Evolutionary conservation across 2,888 invertebrate genomes (phyloP).

Genomic region (Clitarchus hookeri): DNA sequence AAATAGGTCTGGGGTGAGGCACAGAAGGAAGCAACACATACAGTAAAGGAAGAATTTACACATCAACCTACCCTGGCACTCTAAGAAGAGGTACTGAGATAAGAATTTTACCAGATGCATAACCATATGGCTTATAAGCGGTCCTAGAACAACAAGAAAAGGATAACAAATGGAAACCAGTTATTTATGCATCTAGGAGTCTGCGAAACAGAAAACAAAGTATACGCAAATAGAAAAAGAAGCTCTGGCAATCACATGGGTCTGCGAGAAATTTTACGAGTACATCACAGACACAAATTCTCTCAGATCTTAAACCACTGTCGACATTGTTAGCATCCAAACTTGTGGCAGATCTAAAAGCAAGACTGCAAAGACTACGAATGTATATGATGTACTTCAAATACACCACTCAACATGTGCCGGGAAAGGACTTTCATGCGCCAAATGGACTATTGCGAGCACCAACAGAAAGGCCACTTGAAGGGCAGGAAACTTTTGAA

Average conservation of each 20-base stretch:
- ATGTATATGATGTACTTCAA: not conserved
- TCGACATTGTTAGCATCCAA: not conserved
- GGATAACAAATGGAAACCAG: not conserved
- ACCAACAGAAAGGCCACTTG: not conserved
- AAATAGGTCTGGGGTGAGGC: not conserved
- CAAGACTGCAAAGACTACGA: not conserved
- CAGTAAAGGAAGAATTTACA: not conserved
- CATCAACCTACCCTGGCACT: not conserved
- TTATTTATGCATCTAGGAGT: not conserved
- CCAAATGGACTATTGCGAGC: not conserved
- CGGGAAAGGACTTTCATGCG: not conserved
- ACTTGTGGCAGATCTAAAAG: not conserved
- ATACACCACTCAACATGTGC: not conserved
- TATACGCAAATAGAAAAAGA: not conserved
- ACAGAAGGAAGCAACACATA: not conserved
- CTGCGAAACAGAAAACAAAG: not conserved
- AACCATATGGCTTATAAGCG: not conserved
- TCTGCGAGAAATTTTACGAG: not conserved
- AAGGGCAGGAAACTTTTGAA: not conserved
- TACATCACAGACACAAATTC: not conserved
- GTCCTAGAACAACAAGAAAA: not conserved
- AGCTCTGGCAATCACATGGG: not conserved
- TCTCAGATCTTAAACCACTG: not conserved
- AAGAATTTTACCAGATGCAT: not conserved
- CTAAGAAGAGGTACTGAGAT: not conserved